phyloP scores from a whole-genome alignment of 2,113 vertebrate species.

The Atrichornis clamosus region DNA sequence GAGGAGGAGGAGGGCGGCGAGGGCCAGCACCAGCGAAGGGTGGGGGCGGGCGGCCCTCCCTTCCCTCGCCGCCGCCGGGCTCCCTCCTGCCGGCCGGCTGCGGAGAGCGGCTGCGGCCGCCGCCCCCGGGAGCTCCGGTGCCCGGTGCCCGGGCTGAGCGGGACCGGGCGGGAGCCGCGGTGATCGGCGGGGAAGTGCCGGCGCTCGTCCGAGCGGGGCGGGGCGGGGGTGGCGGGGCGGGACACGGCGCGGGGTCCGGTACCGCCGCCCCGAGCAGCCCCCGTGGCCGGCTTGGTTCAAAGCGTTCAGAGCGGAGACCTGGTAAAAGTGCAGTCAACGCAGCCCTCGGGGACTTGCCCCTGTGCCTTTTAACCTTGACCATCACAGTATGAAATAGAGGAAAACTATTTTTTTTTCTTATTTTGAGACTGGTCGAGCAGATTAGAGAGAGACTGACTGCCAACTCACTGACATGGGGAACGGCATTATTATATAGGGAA shows the following conservation, averaged over 20 bases:
- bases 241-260: not conserved
- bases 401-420: not conserved
- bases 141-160: not conserved
- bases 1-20: not conserved
- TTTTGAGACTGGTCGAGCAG: not conserved
- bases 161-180: not conserved
- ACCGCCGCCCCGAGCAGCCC: not conserved
- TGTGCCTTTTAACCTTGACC: not conserved
- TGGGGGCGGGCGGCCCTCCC: too few species aligned
- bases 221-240: not conserved
- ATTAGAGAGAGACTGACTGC: not conserved
- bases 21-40: not conserved
- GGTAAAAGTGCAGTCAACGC: not conserved
- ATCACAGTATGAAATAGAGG: not conserved
- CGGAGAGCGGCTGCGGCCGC: not conserved
- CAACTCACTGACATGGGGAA: not conserved
- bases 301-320: not conserved
- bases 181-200: not conserved
- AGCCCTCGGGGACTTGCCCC: not conserved
- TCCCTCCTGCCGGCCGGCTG: not conserved
- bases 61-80: too few species aligned
- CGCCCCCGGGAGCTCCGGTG: not conserved
- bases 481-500: not conserved
- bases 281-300: fast-evolving
- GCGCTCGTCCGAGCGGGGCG: not conserved